phyloP scores from a whole-genome alignment of 1,140 invertebrate genomes.

The Trichonephila clavipes region DNA sequence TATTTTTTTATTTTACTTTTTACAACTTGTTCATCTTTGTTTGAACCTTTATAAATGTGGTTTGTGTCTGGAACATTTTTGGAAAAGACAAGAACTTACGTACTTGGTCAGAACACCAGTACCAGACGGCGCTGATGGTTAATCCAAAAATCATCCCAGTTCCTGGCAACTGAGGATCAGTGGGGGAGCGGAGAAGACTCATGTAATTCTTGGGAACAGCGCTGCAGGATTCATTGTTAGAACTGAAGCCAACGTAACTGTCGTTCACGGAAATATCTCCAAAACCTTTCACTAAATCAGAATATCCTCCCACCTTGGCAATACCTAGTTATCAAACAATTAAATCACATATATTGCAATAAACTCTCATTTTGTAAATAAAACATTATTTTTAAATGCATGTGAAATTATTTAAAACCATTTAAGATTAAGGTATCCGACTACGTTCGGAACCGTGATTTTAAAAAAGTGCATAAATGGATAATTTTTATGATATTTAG shows the following conservation, averaged over 20 bases:
- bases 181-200: constrained; percentile 80
- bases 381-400: too few relatives aligned
- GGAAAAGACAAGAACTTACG: background rate
- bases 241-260: constrained; percentile 79
- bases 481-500: too few relatives aligned
- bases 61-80: background rate
- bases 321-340: constrained; percentile 58
- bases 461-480: too few relatives aligned
- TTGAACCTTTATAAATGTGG: too few relatives aligned
- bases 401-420: too few relatives aligned
- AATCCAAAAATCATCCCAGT: constrained; percentile 83
- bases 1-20: too few relatives aligned
- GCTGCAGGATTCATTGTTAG: constrained; percentile 78
- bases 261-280: constrained; percentile 77
- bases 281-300: constrained; percentile 81
- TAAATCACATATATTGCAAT: too few relatives aligned
- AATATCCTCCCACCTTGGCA: constrained; percentile 82
- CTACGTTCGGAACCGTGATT: too few relatives aligned
- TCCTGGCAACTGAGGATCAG: constrained; percentile 81
- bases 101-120: constrained; percentile 84
- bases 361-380: too few relatives aligned
- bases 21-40: too few relatives aligned
- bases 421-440: too few relatives aligned
- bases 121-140: constrained; percentile 83
- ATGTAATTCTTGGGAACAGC: constrained; percentile 75